These are phyloP conservation scores for Bombus superbus DNA, from an alignment of 1,140 invertebrate genomes.

Conservation along the genomic window DNA sequence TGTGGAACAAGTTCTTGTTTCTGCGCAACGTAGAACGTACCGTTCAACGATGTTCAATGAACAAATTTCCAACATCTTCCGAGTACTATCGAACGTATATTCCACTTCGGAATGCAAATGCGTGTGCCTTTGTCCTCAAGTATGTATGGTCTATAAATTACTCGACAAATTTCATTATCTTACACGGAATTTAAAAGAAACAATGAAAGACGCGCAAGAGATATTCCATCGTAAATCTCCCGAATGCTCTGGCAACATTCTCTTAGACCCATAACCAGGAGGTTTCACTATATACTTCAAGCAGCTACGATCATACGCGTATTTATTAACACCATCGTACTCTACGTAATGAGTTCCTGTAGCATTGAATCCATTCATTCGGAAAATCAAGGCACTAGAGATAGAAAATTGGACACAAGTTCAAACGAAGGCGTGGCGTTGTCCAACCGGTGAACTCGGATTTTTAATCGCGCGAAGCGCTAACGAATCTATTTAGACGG, in stretches of 20 bases:
- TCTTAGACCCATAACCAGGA: neutral
- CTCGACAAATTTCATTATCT: neutral
- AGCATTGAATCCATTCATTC: neutral
- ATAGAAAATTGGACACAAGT: conserved; percentile 24
- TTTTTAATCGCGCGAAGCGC: conserved; percentile 67
- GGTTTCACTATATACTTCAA: neutral
- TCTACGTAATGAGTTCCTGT: neutral
- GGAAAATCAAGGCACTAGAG: neutral
- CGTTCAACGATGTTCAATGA: neutral
- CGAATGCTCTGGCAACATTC: neutral
- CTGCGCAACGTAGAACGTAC: neutral
- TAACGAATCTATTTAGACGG: conserved; percentile 68
- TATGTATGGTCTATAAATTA: neutral
- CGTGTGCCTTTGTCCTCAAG: neutral
- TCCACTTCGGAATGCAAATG: neutral
- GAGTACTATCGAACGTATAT: neutral
- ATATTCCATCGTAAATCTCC: neutral
- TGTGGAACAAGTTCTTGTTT: conserved; percentile 25
- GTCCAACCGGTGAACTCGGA: conserved; percentile 43
- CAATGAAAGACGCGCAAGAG: neutral
- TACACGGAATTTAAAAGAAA: neutral
- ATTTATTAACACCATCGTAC: neutral
- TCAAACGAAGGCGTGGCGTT: conserved; percentile 10
- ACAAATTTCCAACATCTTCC: neutral
- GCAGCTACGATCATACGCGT: neutral